Evolutionary conservation across 2,888 invertebrate genomes (phyloP), one percentile per base, ranked within the genome.

Genomic region (Folsomia manolachei): DNA sequence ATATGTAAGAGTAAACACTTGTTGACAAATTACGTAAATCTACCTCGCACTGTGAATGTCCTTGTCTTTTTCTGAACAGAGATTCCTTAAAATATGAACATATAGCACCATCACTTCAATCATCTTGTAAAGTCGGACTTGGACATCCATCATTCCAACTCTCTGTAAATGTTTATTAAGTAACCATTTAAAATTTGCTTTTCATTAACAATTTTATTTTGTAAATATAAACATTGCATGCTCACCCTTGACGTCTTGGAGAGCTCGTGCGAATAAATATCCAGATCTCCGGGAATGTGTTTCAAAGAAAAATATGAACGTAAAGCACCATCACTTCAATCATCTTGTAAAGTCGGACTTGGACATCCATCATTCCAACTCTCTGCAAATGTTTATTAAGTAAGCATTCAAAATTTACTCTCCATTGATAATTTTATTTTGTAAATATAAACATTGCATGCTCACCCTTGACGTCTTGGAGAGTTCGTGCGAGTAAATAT

Each of bases 61-160:
- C 21, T 74, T 73, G 27, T 75, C 74, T 25, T 73, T 51, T 66
- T 66, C 70, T 25, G 56, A 66, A 62, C 39, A 71, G 67, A 78
- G 73, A 69, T 74, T 72, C 62, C 75, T 73, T 39, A 81, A 68
- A 63, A 79, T 78, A 69, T 79, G 79, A 27, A 81, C 80, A 53
- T 81, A 81, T 24, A 81, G 74, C 27, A 80, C 75, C 80, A 81
- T 80, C 0, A 81, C 80, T 70, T 81, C 79, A n/a, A 81, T 75
- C 77, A 81, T 77, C 71, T 78, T 81, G 72, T 77, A 79, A 60
- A 79, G 72, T 68, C 81, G 71, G 26, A 72, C 78, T 26, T 80
- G 75, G 18, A 79, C 74, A 69, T 81, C 81, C 72, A 81, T 74
- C 72, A 75, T 79, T 60, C 81, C 81, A 52, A 78, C 64, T 69